phyloP scores from a whole-genome alignment of 2,888 invertebrate species.

The Pantelozetes paolii region DNA sequence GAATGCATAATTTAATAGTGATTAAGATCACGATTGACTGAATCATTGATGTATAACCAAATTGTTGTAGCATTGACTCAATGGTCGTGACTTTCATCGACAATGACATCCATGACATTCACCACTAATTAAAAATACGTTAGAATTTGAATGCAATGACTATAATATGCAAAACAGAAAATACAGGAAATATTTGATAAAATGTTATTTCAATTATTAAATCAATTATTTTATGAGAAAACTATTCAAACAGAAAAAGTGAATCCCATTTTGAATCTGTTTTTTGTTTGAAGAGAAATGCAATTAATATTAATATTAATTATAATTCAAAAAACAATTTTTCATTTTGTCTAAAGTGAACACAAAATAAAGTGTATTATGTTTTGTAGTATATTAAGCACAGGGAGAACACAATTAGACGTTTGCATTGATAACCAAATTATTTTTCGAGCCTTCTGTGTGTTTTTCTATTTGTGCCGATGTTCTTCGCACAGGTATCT shows the following conservation, averaged over 20 bases:
- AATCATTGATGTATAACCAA: slow-evolving; percentile 24
- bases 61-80: slow-evolving; percentile 3
- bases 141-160: background rate
- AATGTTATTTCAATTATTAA: too few species aligned
- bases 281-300: too few species aligned
- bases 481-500: background rate
- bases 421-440: slow-evolving; percentile 21
- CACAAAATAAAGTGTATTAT: background rate
- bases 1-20: background rate
- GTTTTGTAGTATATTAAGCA: background rate
- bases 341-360: background rate
- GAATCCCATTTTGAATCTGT: too few species aligned
- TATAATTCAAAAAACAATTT: background rate
- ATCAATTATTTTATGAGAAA: too few species aligned
- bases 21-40: slow-evolving; percentile 6
- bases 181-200: too few species aligned
- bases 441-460: background rate
- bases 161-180: too few species aligned
- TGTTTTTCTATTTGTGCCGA: background rate
- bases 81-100: slow-evolving; percentile 5
- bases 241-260: too few species aligned
- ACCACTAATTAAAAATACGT: background rate
- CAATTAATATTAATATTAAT: background rate
- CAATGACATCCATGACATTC: slow-evolving; percentile 11
- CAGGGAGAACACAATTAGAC: background rate